Base-by-base conservation (phyloP, 2,113 vertebrate species). In the Menidia beryllina region DNA sequence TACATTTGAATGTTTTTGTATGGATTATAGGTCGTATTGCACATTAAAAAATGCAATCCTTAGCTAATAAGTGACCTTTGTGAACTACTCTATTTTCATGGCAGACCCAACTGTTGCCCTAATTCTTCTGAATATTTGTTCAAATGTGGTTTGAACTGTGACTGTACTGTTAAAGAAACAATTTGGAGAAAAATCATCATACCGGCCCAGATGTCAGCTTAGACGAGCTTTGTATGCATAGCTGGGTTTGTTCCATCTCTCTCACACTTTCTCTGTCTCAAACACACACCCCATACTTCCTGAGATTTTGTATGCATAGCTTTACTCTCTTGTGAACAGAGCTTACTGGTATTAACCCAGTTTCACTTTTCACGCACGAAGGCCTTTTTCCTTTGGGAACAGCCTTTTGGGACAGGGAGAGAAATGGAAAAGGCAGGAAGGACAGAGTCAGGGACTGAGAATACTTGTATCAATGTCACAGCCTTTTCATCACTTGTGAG, bases 331-430 rank as follows among this genome's bases (percentile, higher is more conserved):
- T 82, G 86, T 84, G 88, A 91, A 85, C 90, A 88, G 79, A 84
- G 90, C 89, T 91, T 91, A 91, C 88, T 91, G 89, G 91, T 92
- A 91, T 92, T 91, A 92, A 91, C 90, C 91, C 90, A 92, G 86
- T 91, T 91, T 90, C 74, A 83, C 82, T 90, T 85, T 88, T 83
- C 77, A 86, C 65, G 73, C 88, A 83, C 52, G 34, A 72, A 86
- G 83, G 84, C 82, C 75, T 64, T 86, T 89, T 88, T 39, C 85
- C 84, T 84, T 55, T 71, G 79, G 79, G 86, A 86, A 50, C 64
- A 52, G 78, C 60, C 82, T 72, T 66, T 70, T 84, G 75, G 80
- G 74, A 86, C 72, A 59, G 50, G 66, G 26, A 67, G 76, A 82
- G 75, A 75, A 73, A 60, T 65, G 72, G 67, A 77, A 56, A 73